Percentiles rank a stretch among this genome's conserved stretches.
These are phyloP conservation scores for Clostera curtula DNA, from an alignment of 2,888 invertebrate species.

Conservation along the genomic window DNA sequence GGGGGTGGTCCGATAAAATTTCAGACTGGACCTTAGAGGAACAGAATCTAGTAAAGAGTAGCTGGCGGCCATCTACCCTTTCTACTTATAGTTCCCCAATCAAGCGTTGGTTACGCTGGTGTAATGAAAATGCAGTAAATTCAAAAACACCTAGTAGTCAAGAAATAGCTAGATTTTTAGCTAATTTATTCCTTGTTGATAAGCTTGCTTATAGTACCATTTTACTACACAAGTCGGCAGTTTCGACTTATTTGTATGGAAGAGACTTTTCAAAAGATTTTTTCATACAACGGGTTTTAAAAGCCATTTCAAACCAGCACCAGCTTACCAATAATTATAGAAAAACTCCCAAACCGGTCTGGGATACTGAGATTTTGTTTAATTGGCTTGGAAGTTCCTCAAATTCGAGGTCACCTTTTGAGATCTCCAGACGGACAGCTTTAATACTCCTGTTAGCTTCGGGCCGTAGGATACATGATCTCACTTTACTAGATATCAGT, in stretches of 20 bases:
- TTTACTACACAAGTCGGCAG: neutral
- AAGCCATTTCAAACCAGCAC: neutral
- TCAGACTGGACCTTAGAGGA: neutral
- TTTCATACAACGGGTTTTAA: neutral
- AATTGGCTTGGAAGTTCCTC: conserved; percentile 1
- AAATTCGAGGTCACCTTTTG: neutral
- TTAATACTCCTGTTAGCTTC: conserved; percentile 4
- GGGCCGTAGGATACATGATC: conserved; percentile 12
- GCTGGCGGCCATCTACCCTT: neutral
- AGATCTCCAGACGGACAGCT: conserved; percentile 2
- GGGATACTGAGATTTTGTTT: conserved; percentile 11
- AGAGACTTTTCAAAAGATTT: neutral
- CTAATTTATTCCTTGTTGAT: neutral
- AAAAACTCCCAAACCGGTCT: no score
- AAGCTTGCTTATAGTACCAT: neutral
- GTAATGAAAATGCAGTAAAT: neutral
- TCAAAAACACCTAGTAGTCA: no score
- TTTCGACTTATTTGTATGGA: neutral
- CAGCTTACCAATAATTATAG: no score
- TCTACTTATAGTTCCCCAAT: neutral
- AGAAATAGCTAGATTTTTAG: no score
- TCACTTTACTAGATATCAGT: conserved; percentile 6
- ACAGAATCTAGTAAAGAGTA: neutral
- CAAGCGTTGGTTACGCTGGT: neutral
- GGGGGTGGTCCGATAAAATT: conserved; percentile 12